Evolutionary conservation across 2,888 invertebrate species (phyloP), one percentile per base, ranked within the genome.

Genomic region (Dioctria rufipes): DNA sequence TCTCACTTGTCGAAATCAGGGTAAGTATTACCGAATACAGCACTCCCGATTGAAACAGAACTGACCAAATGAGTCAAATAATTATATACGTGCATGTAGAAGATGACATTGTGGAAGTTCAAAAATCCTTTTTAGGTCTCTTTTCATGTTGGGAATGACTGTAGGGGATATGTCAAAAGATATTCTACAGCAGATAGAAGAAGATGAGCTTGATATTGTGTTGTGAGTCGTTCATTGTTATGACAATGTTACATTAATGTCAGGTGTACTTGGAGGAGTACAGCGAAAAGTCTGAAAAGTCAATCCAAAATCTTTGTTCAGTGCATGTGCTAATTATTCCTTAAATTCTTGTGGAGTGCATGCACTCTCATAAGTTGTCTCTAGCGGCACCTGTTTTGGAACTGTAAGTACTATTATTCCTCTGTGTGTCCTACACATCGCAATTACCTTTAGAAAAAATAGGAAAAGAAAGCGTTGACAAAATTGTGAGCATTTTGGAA

Each of bases 171-270:
- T n/a, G n/a, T n/a, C n/a, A n/a, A n/a, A n/a, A n/a, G n/a, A n/a
- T n/a, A n/a, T n/a, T n/a, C n/a, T n/a, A 60, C 60, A 13, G 60
- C 8, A 13, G 3, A 5, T 58, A 3, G 58, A 6, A 60, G 5
- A 13, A 60, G 4, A 60, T 5, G 0, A 3, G 13, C 5, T 60
- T 4, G 81, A 83, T 78, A 82, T 83, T 81, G 49, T 49, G 40
- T 25, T 83, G 2, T 83, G 83, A 67, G 25, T 83, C 42, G 81
- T 78, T 80, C 83, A 83, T 80, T 82, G 81, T 37, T 83, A 83
- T 81, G 83, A 84, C 73, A 84, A 83, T 77, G 82, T 82, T 46
- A 83, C 83, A n/a, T 58, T 77, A 8, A 84, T 83, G 2, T 25
- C 25, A 25, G 25, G 25, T 25, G 25, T 25, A 25, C 25, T 0